phyloP scores from a whole-genome alignment of 2,888 invertebrate species.

The Leptogaster cylindrica region DNA sequence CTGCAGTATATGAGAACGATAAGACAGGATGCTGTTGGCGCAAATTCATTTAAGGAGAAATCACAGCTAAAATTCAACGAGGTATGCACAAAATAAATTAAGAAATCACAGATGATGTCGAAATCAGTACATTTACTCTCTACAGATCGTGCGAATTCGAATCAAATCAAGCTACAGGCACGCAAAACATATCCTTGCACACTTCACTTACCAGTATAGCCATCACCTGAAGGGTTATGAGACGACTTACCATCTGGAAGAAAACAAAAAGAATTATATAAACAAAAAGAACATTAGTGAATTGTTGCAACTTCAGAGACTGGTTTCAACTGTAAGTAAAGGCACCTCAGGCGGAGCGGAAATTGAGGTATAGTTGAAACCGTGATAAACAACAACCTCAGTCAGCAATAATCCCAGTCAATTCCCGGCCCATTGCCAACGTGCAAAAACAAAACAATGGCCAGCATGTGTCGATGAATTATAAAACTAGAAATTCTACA shows the following conservation, averaged over 20 bases:
- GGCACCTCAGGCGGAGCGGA: not conserved
- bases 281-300: conserved; percentile 42
- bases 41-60: conserved; percentile 13
- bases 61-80: not conserved
- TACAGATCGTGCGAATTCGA: not conserved
- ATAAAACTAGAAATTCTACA: conserved; percentile 47
- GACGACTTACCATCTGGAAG: conserved; percentile 63
- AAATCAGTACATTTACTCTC: not conserved
- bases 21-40: conserved; percentile 26
- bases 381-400: not conserved
- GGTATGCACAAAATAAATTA: not conserved
- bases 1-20: no score
- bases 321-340: conserved; percentile 1
- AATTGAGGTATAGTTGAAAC: conserved; percentile 1
- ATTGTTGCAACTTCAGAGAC: conserved; percentile 43
- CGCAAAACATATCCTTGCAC: conserved; percentile 15
- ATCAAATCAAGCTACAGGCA: conserved; percentile 18
- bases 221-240: conserved; percentile 62
- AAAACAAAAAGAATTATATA: conserved; percentile 51
- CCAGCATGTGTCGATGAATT: conserved; percentile 47
- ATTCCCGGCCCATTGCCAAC: not conserved
- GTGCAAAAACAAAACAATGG: conserved; percentile 46
- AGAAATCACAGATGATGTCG: not conserved
- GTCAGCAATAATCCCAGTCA: conserved; percentile 15
- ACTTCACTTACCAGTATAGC: conserved; percentile 58